Evolutionary conservation across 64 coral and sea anemone genomes (phyloP).

Genomic region (Actinia equina): DNA sequence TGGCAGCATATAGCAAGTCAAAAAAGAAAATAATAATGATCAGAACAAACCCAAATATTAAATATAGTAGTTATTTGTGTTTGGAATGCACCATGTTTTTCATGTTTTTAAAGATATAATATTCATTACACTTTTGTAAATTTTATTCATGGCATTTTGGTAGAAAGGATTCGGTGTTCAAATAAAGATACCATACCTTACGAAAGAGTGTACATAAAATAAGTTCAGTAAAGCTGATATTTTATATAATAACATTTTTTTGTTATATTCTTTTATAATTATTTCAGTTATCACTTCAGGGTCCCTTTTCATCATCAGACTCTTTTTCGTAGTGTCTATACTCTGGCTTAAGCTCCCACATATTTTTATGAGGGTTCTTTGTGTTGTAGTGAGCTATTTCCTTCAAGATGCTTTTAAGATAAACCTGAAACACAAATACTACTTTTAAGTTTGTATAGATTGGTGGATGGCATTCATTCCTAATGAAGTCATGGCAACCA

Average conservation of each 20-base stretch:
- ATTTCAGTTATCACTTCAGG: neutral
- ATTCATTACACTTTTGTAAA: too few relatives aligned
- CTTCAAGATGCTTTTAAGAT: conserved; percentile 91
- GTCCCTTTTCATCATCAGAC: conserved; percentile 1
- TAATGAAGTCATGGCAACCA: too few relatives aligned
- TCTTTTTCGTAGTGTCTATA: conserved; percentile 84
- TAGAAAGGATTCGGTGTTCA: too few relatives aligned
- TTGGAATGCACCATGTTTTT: too few relatives aligned
- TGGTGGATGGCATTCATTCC: neutral
- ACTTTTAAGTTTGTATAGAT: neutral
- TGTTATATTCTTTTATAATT: neutral
- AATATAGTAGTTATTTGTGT: too few relatives aligned
- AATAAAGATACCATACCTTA: too few relatives aligned
- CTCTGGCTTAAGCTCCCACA: conserved; percentile 98
- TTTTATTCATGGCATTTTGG: too few relatives aligned
- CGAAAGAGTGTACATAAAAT: too few relatives aligned
- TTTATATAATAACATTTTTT: neutral
- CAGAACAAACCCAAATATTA: too few relatives aligned
- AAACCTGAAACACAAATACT: conserved; percentile 55
- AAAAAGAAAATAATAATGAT: too few relatives aligned
- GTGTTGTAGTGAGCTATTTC: conserved; percentile 89
- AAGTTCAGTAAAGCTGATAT: neutral
- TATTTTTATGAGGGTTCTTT: conserved; percentile 99
- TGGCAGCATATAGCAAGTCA: too few relatives aligned
- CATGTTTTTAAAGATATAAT: too few relatives aligned